Percentiles rank a stretch among this genome's conserved stretches.
Evolutionary conservation across 2,888 invertebrate genomes (phyloP).

Genomic region (Cataglyphis altisquamis): DNA sequence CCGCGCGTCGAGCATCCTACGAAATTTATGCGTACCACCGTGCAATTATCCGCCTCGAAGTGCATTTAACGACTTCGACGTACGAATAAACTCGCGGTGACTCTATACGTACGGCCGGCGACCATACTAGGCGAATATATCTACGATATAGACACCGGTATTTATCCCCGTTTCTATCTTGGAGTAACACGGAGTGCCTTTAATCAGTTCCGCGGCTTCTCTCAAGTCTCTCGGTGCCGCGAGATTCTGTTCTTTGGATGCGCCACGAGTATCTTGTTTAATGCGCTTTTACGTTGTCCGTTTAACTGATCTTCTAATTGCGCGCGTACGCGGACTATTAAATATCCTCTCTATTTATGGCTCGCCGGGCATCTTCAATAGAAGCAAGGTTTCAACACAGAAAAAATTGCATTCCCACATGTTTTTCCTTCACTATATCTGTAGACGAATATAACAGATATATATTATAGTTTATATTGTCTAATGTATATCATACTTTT

Average conservation of each 20-base stretch:
- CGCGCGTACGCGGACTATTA: background rate
- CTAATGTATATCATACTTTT: constrained; percentile 28
- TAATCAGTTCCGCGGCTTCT: constrained; percentile 59
- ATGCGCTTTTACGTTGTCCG: constrained; percentile 4
- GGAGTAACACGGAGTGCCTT: constrained; percentile 51
- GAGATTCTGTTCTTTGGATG: constrained; percentile 5
- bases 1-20: constrained; percentile 55
- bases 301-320: constrained; percentile 37
- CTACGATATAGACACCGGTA: constrained; percentile 56
- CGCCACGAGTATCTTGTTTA: background rate
- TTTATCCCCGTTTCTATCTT: constrained; percentile 63
- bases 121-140: constrained; percentile 59
- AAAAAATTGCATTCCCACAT: background rate
- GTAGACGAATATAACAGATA: background rate
- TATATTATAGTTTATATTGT: constrained; percentile 9
- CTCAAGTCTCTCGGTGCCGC: background rate
- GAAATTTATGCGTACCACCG: constrained; percentile 73
- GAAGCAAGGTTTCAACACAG: background rate
- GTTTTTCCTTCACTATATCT: background rate
- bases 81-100: constrained; percentile 72
- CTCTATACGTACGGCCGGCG: constrained; percentile 59
- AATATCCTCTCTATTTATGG: background rate
- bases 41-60: constrained; percentile 75
- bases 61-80: constrained; percentile 75
- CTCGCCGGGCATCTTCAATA: background rate